phyloP scores from a whole-genome alignment of 2,797 vertebrate genomes.

The Thaleichthys pacificus region DNA sequence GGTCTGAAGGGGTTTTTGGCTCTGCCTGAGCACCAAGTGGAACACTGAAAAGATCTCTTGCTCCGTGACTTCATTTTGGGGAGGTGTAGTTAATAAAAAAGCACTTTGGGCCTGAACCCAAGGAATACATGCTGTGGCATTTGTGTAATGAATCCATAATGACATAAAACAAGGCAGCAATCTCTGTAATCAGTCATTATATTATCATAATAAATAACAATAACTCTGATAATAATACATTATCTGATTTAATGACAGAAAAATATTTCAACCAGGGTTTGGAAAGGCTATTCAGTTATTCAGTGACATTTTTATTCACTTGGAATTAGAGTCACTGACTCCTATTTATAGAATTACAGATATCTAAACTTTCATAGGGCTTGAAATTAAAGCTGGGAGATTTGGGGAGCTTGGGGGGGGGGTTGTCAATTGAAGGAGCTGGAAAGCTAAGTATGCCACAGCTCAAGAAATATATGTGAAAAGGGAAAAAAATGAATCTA shows the following conservation, averaged over 20 bases:
- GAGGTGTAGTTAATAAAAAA: conserved; percentile 14
- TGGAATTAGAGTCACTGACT: conserved; percentile 1
- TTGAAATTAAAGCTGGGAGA: background rate
- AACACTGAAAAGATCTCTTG: conserved; percentile 6
- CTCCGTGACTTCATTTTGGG: background rate
- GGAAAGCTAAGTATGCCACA: background rate
- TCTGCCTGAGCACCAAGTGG: background rate
- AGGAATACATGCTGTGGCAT: conserved; percentile 8
- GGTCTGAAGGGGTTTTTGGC: conserved; percentile 9
- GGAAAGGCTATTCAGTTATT: background rate
- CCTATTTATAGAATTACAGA: background rate
- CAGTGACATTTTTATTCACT: conserved; percentile 4
- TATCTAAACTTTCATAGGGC: background rate
- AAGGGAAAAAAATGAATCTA: background rate
- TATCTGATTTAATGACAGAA: conserved; percentile 1
- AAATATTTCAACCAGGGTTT: background rate
- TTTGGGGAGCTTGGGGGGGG: background rate
- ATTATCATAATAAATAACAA: too few relatives aligned
- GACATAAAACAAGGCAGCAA: background rate
- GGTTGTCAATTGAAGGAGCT: background rate
- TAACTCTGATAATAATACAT: background rate
- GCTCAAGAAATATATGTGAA: background rate
- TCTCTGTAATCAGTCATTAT: conserved; percentile 6
- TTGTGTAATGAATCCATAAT: conserved; percentile 1
- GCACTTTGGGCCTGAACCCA: background rate